A percentile compares a stretch with the other conserved stretches of the same genome.
These are phyloP conservation scores for Pimephales promelas DNA, from an alignment of 2,113 vertebrate species.

Conservation along the genomic window DNA sequence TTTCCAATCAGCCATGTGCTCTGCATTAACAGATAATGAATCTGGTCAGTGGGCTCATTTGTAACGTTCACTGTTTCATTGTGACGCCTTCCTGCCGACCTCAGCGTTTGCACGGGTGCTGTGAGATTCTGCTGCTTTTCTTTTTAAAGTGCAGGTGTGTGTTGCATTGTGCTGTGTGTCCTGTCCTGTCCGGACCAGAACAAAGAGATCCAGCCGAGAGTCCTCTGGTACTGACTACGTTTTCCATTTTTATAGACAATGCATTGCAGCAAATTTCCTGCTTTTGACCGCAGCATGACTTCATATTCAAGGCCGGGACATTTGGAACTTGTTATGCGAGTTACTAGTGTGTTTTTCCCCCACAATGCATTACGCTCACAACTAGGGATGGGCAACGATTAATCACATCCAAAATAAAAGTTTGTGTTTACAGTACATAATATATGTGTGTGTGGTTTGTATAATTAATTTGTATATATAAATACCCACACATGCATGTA, in stretches of 20 bases:
- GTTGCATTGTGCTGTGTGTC: slow-evolving; percentile 2
- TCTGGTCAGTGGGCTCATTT: slow-evolving; percentile 47
- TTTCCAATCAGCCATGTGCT: slow-evolving; percentile 38
- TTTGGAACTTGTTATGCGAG: background rate
- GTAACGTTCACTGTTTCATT: slow-evolving; percentile 31
- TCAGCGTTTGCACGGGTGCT: slow-evolving; percentile 54
- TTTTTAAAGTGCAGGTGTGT: slow-evolving; percentile 26
- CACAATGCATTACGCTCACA: too few relatives aligned
- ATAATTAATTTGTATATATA: too few relatives aligned
- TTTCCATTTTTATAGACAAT: slow-evolving; percentile 13
- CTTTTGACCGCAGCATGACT: slow-evolving; percentile 17
- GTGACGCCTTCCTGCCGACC: slow-evolving; percentile 40
- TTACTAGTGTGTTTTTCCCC: background rate
- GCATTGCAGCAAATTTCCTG: background rate
- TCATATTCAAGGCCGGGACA: background rate
- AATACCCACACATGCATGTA: too few relatives aligned
- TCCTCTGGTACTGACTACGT: background rate
- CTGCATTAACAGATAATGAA: slow-evolving; percentile 44
- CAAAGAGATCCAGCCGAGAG: background rate
- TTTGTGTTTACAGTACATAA: too few relatives aligned
- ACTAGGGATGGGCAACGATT: too few relatives aligned
- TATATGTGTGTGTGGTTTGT: too few relatives aligned
- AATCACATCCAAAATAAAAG: too few relatives aligned
- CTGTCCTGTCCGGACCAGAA: slow-evolving; percentile 1
- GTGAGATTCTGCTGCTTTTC: slow-evolving; percentile 55